Evolutionary conservation across 2,113 vertebrate species (phyloP).

Genomic region (Polyodon spathula): DNA sequence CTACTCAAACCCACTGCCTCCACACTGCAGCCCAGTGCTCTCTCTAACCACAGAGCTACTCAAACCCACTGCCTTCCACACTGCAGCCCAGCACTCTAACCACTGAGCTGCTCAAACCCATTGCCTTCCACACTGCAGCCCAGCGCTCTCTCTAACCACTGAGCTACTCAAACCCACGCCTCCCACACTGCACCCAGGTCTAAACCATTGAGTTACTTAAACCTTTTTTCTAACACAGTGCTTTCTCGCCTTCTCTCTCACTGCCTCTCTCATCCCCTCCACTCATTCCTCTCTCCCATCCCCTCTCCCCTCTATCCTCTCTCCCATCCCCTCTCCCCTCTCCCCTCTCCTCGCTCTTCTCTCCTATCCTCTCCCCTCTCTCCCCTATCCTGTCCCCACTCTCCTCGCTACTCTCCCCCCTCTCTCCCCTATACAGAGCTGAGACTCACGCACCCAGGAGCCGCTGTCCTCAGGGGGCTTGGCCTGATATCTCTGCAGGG

Average conservation of each 20-base stretch:
- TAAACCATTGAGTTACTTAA: too few species aligned
- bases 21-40: too few species aligned
- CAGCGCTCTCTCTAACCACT: too few species aligned
- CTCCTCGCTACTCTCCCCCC: background rate
- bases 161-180: too few species aligned
- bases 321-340: conserved; percentile 35
- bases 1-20: too few species aligned
- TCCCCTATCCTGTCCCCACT: conserved; percentile 4
- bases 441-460: conserved; percentile 51
- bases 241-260: background rate
- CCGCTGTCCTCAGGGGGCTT: conserved; percentile 48
- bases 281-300: conserved; percentile 11
- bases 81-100: too few species aligned
- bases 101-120: too few species aligned
- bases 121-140: too few species aligned
- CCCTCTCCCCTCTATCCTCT: conserved; percentile 34
- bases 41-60: too few species aligned
- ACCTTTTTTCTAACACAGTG: too few species aligned
- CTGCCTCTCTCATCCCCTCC: background rate
- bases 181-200: too few species aligned
- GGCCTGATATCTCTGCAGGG: conserved; percentile 61
- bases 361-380: conserved; percentile 8
- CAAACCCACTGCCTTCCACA: too few species aligned
- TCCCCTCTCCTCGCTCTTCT: conserved; percentile 15
- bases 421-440: background rate